Evolutionary conservation across 2,113 vertebrate genomes (phyloP).

Genomic region (Carassius auratus): DNA sequence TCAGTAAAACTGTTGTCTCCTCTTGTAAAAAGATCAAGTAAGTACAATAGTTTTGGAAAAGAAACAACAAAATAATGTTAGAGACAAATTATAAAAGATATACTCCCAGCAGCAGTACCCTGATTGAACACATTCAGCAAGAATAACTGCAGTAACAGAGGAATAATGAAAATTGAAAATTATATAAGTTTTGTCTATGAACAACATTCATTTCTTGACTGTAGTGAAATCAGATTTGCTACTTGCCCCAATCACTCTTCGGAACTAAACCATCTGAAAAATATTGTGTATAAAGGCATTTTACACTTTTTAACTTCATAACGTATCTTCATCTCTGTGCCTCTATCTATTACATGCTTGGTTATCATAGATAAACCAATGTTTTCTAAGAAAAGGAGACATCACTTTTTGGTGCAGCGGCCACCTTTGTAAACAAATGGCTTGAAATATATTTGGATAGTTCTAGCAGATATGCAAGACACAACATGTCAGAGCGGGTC

Average conservation of each 20-base stretch:
- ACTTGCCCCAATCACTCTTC: neutral
- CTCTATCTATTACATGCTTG: neutral
- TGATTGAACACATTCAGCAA: neutral
- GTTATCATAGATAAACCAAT: conserved; percentile 6
- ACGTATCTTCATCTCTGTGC: neutral
- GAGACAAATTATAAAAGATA: neutral
- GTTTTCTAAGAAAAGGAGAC: neutral
- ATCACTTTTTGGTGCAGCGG: conserved; percentile 20
- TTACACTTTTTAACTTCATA: neutral
- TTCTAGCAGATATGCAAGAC: conserved; percentile 43
- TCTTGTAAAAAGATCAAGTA: neutral
- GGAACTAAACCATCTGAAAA: neutral
- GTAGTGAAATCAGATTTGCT: neutral
- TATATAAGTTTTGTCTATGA: neutral
- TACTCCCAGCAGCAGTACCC: neutral
- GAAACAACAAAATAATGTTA: neutral
- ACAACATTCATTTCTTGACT: neutral
- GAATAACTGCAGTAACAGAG: neutral
- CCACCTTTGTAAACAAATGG: conserved; percentile 51
- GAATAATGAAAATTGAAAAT: neutral
- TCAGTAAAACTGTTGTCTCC: neutral
- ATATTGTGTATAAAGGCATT: neutral
- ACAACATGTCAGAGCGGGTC: conserved; percentile 47
- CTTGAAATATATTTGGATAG: conserved; percentile 39
- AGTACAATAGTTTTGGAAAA: neutral